Base-by-base conservation (phyloP, 2,888 invertebrate species). In the Notocelia uddmanniana region DNA sequence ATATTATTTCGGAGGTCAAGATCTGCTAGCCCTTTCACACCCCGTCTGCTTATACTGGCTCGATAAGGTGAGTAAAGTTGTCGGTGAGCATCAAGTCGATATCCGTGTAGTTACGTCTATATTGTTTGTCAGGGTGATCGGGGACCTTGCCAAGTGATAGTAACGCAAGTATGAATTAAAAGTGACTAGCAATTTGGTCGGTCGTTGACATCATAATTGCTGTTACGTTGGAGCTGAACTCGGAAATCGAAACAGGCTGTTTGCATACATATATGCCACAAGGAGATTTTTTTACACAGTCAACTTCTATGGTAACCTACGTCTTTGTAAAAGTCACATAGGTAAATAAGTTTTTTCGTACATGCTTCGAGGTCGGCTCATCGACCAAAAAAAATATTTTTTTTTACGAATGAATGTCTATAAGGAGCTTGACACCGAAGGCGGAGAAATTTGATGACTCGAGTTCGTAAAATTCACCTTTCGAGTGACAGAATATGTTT, bases 121-220 rank as follows among this genome's bases (percentile, higher is more conserved):
- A 54, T 41, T 66, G 70, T 66, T 37, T 64, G 54, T 21, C 71
- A 45, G 52, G 70, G 41, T 52, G 11, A 70, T 64, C 57, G 34
- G 23, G 3, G 67, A 71, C 71, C 71, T 71, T 71, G 71, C 54
- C 21, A 60, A 71, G 71, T 55, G 71, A 71, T 67, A 71, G 71
- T 71, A 55, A 41, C 54, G 58, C 41, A 21, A 31, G 45, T 54
- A 63, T 55, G 59, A 59, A 64, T 54, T 55, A 55, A 63, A 45
- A 34, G 19, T 55, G 60, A 71, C 67, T 60, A 55, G 60, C 41
- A 67, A 54, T 60, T 71, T 37, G 63, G 31, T 45, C 59, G 71
- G 71, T 71, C 73, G 54, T 73, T 69, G 71, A 71, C 71, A 67
- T 55, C 54, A 15, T 34, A 59, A 66, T 59, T 66, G 37, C 45